Conservation (phyloP, 2,113 vertebrate species). For the Cettia cetti region DNA sequence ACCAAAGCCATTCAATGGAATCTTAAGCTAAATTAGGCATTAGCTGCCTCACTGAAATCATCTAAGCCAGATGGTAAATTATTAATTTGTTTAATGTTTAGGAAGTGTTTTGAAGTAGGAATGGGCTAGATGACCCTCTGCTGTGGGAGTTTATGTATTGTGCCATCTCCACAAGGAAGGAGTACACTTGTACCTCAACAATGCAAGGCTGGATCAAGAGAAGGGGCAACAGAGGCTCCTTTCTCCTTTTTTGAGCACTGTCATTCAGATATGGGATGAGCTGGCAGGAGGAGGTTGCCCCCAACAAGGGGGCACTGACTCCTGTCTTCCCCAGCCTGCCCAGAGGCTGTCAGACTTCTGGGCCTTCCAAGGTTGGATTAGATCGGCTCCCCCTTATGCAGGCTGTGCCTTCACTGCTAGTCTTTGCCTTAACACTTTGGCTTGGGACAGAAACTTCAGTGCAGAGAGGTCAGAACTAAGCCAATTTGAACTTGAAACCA, state of each 20-base stretch:
- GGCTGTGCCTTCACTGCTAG: background rate
- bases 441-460: constrained; percentile 2
- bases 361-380: fast-evolving
- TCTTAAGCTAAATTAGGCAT: background rate
- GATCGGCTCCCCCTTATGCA: fast-evolving
- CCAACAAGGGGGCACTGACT: background rate
- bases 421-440: background rate
- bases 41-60: background rate
- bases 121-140: background rate
- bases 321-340: background rate
- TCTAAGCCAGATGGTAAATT: background rate
- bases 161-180: background rate
- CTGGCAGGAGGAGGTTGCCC: background rate
- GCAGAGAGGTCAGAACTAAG: constrained; percentile 23
- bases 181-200: background rate
- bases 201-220: background rate
- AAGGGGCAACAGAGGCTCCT: background rate
- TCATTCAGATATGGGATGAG: background rate
- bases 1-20: background rate
- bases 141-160: background rate
- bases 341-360: background rate
- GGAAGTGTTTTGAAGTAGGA: background rate
- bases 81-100: background rate
- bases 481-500: constrained; percentile 51
- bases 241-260: background rate